Base-by-base conservation (phyloP, 1,140 invertebrate species). In the Eubasilissa regina region DNA sequence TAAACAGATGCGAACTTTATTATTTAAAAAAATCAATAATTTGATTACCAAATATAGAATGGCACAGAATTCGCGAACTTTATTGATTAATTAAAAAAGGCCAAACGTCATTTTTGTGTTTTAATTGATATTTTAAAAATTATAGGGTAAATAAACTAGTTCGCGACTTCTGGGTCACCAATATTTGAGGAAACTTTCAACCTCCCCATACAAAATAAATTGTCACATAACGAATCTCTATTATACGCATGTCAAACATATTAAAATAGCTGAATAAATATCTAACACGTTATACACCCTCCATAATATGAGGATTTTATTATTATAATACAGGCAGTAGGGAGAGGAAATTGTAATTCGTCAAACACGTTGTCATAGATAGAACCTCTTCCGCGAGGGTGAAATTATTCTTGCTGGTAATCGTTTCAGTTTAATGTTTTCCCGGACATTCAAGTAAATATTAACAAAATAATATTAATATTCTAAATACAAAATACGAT, bases 221-320 rank as follows among this genome's bases (percentile, higher is more conserved):
- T 64, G 64, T 76, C 51, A 19, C 68, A 78, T 60, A 51, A 78
- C 77, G 68, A 78, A 78, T 78, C 55, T 72, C 47, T 48, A 79
- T 79, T 79, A 79, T 79, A 66, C 72, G 72, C 78, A 68, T 79
- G 78, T 79, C 78, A 79, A 79, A 79, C 78, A 79, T 79, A 79
- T 79, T 79, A 79, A 75, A 79, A 79, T 79, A 64, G 62, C 60
- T 68, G 78, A 56, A 74, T 79, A 79, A 79, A 79, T 79, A 79
- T 48, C 62, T 62, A 56, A 62, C 77, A 78, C 66, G 66, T 51
- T n/a, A 48, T 35, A 60, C 68, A 68, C 64, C 56, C 77, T 60
- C 55, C 68, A 9, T 35, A 35, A 35, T 35, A 58, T 62, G 68
- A 78, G 62, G 55, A 73, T 78, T 78, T 78, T 78, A 78, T 78